A percentile compares a stretch with the other conserved stretches of the same genome.
Evolutionary conservation across 2,797 vertebrate species (phyloP).

Genomic region (Hypotaenidia okinawae): DNA sequence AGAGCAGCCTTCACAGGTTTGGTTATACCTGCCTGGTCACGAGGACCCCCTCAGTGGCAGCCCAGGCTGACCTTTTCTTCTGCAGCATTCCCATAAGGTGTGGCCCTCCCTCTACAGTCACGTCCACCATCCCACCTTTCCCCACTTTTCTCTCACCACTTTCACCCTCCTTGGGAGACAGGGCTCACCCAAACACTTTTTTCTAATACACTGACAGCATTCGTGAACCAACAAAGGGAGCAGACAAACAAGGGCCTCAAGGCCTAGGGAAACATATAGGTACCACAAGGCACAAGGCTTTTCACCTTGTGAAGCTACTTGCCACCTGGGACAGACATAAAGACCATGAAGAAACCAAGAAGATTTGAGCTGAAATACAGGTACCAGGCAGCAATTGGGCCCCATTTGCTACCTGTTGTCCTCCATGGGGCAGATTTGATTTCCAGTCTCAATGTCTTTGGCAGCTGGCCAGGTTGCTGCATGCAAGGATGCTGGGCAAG

Average conservation of each 20-base stretch:
- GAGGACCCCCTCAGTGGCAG: background rate
- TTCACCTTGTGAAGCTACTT: background rate
- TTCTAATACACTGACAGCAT: background rate
- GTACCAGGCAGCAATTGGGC: background rate
- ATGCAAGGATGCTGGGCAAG: background rate
- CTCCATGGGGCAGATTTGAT: background rate
- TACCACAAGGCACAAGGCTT: background rate
- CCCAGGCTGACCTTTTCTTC: background rate
- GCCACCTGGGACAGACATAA: background rate
- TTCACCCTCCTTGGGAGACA: fast-evolving
- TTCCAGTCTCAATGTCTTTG: background rate
- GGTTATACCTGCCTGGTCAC: background rate
- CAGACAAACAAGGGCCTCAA: background rate
- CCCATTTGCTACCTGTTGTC: background rate
- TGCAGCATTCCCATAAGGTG: background rate
- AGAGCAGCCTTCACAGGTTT: background rate
- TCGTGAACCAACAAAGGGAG: background rate
- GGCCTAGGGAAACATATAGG: fast-evolving
- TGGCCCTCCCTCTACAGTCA: fast-evolving
- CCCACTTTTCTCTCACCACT: background rate
- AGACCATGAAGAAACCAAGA: background rate
- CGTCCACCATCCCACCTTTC: background rate
- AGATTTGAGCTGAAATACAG: background rate
- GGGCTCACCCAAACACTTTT: background rate
- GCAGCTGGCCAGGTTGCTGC: background rate